Evolutionary conservation across 2,113 vertebrate species (phyloP).

Genomic region (Hippotragus niger): DNA sequence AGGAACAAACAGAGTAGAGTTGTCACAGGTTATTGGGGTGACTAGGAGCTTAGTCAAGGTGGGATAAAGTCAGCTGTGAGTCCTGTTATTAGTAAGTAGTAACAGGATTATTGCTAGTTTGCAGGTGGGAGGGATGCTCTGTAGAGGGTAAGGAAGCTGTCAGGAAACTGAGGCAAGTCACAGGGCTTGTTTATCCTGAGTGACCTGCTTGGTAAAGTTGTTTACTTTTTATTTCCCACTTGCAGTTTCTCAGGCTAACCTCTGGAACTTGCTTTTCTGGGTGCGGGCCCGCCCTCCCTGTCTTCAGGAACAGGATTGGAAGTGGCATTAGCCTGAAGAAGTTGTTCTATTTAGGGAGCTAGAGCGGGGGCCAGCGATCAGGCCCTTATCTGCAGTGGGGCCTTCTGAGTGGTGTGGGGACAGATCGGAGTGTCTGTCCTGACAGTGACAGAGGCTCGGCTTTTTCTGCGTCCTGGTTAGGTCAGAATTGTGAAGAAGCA

Average conservation of each 20-base stretch:
- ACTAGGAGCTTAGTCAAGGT: slow-evolving; percentile 73
- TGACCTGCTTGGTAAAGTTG: neutral
- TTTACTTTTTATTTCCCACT: neutral
- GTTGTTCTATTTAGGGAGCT: slow-evolving; percentile 80
- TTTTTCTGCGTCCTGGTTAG: slow-evolving; percentile 26
- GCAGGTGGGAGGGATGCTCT: slow-evolving; percentile 12
- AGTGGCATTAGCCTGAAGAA: slow-evolving; percentile 57
- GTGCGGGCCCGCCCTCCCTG: neutral
- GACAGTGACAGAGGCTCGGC: neutral
- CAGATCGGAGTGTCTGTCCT: neutral
- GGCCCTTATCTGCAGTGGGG: slow-evolving; percentile 56
- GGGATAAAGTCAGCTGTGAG: slow-evolving; percentile 70
- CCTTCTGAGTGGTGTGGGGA: slow-evolving; percentile 19
- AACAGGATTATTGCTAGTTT: slow-evolving; percentile 74
- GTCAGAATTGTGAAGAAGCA: slow-evolving; percentile 55
- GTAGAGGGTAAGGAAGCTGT: slow-evolving; percentile 26
- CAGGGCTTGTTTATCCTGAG: neutral
- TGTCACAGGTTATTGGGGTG: slow-evolving; percentile 61
- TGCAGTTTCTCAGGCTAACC: neutral
- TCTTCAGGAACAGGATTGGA: slow-evolving; percentile 48
- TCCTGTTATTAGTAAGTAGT: slow-evolving; percentile 67
- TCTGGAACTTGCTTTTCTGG: slow-evolving; percentile 34
- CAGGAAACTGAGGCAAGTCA: neutral
- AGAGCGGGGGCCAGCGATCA: slow-evolving; percentile 70
- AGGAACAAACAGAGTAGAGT: neutral